A percentile compares a stretch with the other conserved stretches of the same genome.
Evolutionary conservation across 2,888 invertebrate genomes (phyloP).

Genomic region (Melieria crassipennis): DNA sequence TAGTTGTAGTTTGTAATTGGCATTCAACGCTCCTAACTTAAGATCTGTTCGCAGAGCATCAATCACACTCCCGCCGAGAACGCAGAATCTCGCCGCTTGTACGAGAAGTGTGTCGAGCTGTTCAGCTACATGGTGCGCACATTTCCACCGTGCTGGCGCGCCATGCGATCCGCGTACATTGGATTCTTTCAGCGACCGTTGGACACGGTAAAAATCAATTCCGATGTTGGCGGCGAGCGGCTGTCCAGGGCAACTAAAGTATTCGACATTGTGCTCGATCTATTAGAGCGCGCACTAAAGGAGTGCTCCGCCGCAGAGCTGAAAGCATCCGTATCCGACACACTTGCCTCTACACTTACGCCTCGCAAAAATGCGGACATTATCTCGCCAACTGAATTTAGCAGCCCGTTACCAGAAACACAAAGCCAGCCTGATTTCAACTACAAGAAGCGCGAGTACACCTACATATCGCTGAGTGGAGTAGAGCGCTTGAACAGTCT

Average conservation of each 20-base stretch:
- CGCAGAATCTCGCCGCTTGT: conserved; percentile 39
- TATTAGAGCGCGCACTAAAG: conserved; percentile 50
- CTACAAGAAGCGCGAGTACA: conserved; percentile 57
- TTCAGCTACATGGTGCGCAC: conserved; percentile 54
- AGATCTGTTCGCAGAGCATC: conserved; percentile 45
- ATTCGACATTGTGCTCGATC: conserved; percentile 46
- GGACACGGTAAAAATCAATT: conserved; percentile 43
- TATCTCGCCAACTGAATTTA: conserved; percentile 26
- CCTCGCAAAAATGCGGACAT: conserved; percentile 1
- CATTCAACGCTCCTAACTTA: not conserved
- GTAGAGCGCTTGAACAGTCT: conserved; percentile 68
- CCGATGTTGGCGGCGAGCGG: conserved; percentile 36
- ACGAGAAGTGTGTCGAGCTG: conserved; percentile 50
- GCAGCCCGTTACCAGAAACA: conserved; percentile 21
- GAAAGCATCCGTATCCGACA: conserved; percentile 24
- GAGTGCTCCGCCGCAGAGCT: conserved; percentile 47
- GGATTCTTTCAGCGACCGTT: conserved; percentile 50
- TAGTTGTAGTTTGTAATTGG: conserved; percentile 2
- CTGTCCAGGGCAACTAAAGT: conserved; percentile 45
- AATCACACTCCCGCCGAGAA: conserved; percentile 43
- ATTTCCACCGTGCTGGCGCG: conserved; percentile 64
- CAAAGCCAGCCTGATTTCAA: conserved; percentile 46
- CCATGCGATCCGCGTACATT: conserved; percentile 54
- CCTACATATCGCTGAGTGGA: conserved; percentile 48
- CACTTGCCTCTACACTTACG: not conserved